A percentile compares a stretch with the other conserved stretches of the same genome.
Conservation (phyloP, 2,888 invertebrate genomes). For the Apotomis betuletana region DNA sequence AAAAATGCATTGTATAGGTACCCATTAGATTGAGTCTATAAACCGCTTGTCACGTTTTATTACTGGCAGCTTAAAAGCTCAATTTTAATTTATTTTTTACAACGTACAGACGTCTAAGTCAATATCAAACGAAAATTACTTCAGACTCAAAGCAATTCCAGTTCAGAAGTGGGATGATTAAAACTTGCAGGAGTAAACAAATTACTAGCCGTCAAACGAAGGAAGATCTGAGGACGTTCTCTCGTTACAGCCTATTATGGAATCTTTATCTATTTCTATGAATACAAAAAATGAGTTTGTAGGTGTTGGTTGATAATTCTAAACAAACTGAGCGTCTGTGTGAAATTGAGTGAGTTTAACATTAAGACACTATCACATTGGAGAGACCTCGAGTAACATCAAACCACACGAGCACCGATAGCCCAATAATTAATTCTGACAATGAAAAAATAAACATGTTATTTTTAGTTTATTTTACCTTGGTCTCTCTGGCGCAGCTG, state of each 20-base stretch:
- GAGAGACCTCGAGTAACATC: too few relatives aligned
- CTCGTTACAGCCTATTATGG: neutral
- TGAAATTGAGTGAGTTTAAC: too few relatives aligned
- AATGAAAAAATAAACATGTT: too few relatives aligned
- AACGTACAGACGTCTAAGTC: slow-evolving; percentile 23
- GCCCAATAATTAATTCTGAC: too few relatives aligned
- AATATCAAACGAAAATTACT: slow-evolving; percentile 51
- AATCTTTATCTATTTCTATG: too few relatives aligned
- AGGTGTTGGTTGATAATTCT: too few relatives aligned
- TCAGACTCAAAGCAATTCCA: slow-evolving; percentile 58
- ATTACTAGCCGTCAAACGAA: slow-evolving; percentile 33
- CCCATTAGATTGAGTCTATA: neutral
- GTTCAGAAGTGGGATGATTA: slow-evolving; percentile 59
- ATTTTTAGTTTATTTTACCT: too few relatives aligned
- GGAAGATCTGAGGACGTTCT: slow-evolving; percentile 14
- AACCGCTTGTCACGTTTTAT: neutral
- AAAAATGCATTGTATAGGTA: neutral
- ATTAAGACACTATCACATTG: too few relatives aligned
- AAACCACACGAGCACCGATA: too few relatives aligned
- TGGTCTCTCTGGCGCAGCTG: too few relatives aligned
- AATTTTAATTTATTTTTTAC: slow-evolving; percentile 1
- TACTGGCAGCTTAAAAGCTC: neutral
- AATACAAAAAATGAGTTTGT: too few relatives aligned
- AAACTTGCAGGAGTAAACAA: slow-evolving; percentile 53
- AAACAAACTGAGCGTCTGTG: too few relatives aligned